phyloP scores from a whole-genome alignment of 2,113 vertebrate genomes.

The Passer domesticus region DNA sequence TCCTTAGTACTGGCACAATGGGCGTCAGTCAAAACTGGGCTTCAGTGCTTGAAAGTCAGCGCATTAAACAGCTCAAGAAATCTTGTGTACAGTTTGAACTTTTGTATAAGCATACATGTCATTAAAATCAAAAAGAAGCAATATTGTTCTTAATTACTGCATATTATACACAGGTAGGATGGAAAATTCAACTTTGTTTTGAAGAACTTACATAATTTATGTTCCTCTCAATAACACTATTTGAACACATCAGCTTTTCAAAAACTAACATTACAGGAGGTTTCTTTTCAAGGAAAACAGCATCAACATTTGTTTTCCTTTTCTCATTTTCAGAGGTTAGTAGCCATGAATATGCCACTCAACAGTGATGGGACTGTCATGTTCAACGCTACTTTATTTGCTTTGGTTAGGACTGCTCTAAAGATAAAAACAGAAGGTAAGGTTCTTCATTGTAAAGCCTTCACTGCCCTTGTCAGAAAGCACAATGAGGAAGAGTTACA shows the following conservation, averaged over 20 bases:
- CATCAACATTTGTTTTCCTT: neutral
- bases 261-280: neutral
- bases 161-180: neutral
- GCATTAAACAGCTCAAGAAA: neutral
- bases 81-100: neutral
- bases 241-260: neutral
- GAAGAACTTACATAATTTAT: neutral
- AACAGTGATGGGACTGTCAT: conserved; percentile 98
- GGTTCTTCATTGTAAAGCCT: neutral
- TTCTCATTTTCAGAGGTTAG: conserved; percentile 85
- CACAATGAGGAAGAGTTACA: neutral
- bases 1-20: neutral
- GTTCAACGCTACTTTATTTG: conserved; percentile 98
- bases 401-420: conserved; percentile 94
- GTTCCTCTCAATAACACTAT: neutral
- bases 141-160: neutral
- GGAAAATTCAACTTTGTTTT: neutral
- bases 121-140: neutral
- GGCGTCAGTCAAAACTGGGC: neutral
- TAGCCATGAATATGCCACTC: conserved; percentile 99
- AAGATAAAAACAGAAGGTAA: conserved; percentile 99
- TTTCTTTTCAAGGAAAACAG: neutral
- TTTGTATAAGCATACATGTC: neutral
- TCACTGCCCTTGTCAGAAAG: neutral
- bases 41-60: neutral